Evolutionary conservation across 2,888 invertebrate species (phyloP).

Genomic region (Neelides folsomi): DNA sequence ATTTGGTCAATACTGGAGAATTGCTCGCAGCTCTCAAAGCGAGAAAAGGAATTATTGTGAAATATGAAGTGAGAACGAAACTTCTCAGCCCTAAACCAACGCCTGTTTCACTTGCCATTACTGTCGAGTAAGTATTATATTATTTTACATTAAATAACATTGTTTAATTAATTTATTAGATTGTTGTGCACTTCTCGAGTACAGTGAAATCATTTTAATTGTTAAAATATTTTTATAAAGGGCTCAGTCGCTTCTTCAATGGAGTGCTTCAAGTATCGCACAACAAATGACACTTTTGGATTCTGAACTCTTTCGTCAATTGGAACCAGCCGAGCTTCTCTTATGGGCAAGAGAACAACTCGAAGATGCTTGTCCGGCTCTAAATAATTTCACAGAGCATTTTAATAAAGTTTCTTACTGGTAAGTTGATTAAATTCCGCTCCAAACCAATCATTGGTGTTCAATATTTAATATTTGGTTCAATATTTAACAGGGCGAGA

Average conservation of each 20-base stretch:
- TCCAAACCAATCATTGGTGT: neutral
- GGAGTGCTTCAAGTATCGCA: conserved; percentile 87
- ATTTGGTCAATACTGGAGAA: conserved; percentile 81
- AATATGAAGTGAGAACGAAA: conserved; percentile 50
- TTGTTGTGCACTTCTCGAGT: no score
- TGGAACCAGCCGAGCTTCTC: conserved; percentile 92
- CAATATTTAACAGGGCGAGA: conserved; percentile 50
- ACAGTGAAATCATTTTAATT: no score
- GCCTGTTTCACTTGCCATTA: conserved; percentile 44
- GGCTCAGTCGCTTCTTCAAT: conserved; percentile 62
- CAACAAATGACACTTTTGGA: conserved; percentile 97
- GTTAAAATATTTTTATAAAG: conserved; percentile 33
- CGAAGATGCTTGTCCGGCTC: conserved; percentile 90
- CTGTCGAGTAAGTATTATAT: conserved; percentile 40
- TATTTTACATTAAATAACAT: neutral
- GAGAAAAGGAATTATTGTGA: conserved; percentile 78
- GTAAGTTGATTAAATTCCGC: conserved; percentile 40
- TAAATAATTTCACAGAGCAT: conserved; percentile 93
- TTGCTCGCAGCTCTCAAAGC: conserved; percentile 79
- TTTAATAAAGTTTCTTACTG: conserved; percentile 99
- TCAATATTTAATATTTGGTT: neutral
- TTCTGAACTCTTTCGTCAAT: conserved; percentile 85
- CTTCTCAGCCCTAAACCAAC: conserved; percentile 41
- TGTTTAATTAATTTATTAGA: no score
- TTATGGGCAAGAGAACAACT: conserved; percentile 96